These are phyloP conservation scores for Thomomys bottae DNA, from an alignment of 2,113 vertebrate species.

Conservation along the genomic window DNA sequence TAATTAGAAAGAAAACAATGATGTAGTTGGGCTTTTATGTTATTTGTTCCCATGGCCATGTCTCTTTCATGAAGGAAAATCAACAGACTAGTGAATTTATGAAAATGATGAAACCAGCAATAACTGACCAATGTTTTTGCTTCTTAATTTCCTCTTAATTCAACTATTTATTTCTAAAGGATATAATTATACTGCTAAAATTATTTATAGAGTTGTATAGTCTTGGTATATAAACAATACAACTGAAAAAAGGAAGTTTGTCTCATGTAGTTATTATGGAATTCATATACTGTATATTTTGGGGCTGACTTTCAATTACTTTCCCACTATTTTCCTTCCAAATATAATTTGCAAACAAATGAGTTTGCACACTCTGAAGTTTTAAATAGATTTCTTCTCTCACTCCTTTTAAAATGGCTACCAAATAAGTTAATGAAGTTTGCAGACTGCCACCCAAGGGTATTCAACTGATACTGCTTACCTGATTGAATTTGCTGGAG, in stretches of 20 bases:
- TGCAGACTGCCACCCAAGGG: neutral
- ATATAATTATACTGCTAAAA: neutral
- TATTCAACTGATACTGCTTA: conserved; percentile 40
- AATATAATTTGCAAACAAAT: conserved; percentile 48
- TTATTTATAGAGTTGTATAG: neutral
- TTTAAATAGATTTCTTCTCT: conserved; percentile 14
- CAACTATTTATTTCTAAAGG: conserved; percentile 7
- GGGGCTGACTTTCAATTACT: conserved; percentile 1
- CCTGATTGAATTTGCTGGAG: neutral
- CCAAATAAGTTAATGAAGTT: conserved; percentile 44
- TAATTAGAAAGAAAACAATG: neutral
- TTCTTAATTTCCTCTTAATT: conserved; percentile 21
- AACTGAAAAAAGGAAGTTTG: neutral
- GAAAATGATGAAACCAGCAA: neutral
- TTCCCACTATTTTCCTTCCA: conserved; percentile 42
- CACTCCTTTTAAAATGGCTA: conserved; percentile 29
- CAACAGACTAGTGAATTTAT: neutral
- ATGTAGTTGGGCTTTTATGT: neutral
- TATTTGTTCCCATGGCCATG: neutral
- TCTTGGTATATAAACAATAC: neutral
- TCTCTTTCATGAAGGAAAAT: neutral
- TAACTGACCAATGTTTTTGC: neutral
- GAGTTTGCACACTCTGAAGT: neutral
- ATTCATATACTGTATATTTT: neutral
- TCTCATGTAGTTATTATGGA: neutral